Base-by-base conservation (phyloP, 2,797 vertebrate genomes). In the Alectoris magna region DNA sequence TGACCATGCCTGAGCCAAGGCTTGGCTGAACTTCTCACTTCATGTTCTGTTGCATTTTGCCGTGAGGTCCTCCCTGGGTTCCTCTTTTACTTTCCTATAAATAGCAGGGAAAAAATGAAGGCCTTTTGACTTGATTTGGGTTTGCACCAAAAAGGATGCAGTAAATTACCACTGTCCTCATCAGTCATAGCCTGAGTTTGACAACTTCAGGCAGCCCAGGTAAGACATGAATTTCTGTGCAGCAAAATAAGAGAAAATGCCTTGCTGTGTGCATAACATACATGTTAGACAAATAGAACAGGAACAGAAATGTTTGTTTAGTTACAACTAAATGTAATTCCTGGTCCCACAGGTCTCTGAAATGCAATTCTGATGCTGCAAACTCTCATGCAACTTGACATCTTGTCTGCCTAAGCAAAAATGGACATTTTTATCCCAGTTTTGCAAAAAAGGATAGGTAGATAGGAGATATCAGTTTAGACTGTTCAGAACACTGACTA, bases 241-340 rank as follows among this genome's bases (percentile, higher is more conserved):
- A n/a, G 16, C 21, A 67, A 86, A 85, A 17, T n/a, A 39, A 51
- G 22, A 72, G 22, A 59, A 88, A 77, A 70, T 48, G 2, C n/a
- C 21, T 87, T 70, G n/a, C 34, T 63, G 16, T 14, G 17, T 14
- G 4, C 31, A 39, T 34, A 22, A 27, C 31, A 27, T 36, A 62
- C 22, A 24, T 1, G 0, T 46, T 70, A 67, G 46, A 56, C 36
- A 49, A 10, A 11, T 5, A 13, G 43, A 79, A 17, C 39, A 62
- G 36, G 95, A 97, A 76, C 73, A 83, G 55, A 91, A 97, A 92
- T 76, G 73, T 74, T 93, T 95, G 51, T 91, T 97, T 46, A 88
- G 56, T 87, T 96, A 79, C 88, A 80, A 41, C 74, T 66, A 78
- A 96, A 87, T 34, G 41, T 93, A 94, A 80, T 77, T 96, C 85